Evolutionary conservation across 2,888 invertebrate species (phyloP).

Genomic region (Chaetogeoica ovagalla): DNA sequence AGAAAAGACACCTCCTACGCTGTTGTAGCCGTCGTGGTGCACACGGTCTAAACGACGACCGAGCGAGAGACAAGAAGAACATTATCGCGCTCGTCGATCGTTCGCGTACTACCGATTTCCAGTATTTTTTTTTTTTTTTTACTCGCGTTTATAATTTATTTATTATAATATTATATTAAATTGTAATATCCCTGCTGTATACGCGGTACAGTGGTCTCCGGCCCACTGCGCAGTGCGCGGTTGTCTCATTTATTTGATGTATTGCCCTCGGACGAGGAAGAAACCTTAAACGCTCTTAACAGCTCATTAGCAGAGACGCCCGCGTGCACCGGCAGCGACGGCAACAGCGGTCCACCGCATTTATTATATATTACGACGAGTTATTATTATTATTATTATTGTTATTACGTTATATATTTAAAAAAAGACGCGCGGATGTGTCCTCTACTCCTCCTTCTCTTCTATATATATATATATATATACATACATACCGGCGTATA

Average conservation of each 20-base stretch:
- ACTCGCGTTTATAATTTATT: background rate
- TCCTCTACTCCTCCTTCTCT: background rate
- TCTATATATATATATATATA: no score
- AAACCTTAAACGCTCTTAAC: slow-evolving; percentile 51
- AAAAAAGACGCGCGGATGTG: slow-evolving; percentile 35
- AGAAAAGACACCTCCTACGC: slow-evolving; percentile 1
- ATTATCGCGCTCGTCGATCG: background rate
- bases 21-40: background rate
- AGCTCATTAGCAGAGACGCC: slow-evolving; percentile 44
- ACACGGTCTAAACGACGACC: no score
- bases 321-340: background rate
- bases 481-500: background rate
- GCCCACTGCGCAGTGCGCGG: slow-evolving; percentile 14
- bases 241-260: slow-evolving; percentile 52
- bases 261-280: slow-evolving; percentile 38
- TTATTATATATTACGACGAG: slow-evolving; percentile 1
- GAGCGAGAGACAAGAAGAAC: background rate
- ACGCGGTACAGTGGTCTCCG: background rate
- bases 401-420: slow-evolving; percentile 37
- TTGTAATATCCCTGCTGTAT: no score
- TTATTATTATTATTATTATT: slow-evolving; percentile 45
- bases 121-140: no score
- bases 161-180: background rate
- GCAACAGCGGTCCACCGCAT: no score
- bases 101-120: background rate